Base-by-base conservation (phyloP, 1,140 invertebrate genomes). In the Calliopsis andreniformis region DNA sequence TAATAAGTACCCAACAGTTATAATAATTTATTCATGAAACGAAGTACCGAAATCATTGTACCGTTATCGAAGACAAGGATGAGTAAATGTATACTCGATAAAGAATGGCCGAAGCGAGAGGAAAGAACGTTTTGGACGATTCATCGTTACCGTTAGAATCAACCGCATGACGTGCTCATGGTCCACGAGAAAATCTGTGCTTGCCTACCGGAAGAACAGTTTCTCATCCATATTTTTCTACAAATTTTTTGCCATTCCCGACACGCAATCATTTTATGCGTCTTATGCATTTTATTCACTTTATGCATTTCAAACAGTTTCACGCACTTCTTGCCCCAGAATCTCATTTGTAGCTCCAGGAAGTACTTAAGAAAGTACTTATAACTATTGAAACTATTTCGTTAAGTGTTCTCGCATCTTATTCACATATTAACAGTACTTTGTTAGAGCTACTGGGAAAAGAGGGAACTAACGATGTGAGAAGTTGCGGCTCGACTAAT, bases 21-120 rank as follows among this genome's bases (percentile, higher is more conserved):
- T 77, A 84, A 87, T 88, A 89, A 89, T 89, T 86, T 89, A 89
- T 89, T 89, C 88, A 68, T 83, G 81, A 84, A 82, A 79, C 79
- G 81, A 88, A 87, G 35, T 81, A 81, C 86, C 89, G 80, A 89
- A 89, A 90, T 79, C 75, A 55, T 14, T 84, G 77, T 89, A 89
- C 89, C 89, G 89, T 90, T 90, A 90, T 76, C 82, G 70, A 58
- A 69, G 75, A 82, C 72, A 68, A 85, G 75, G 82, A 89, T 85
- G 82, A 85, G 76, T 87, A 83, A 84, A 80, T 59, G 47, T 69
- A 73, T 23, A 43, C 35, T 56, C 70, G 76, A 83, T 84, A 76
- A 79, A 35, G 67, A 55, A n/a, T 25, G 20, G 53, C 32, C 66
- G 28, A 39, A 51, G 61, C 47, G 55, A 76, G 75, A 81, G 69